Base-by-base conservation (phyloP, 2,113 vertebrate species). In the Percina caprodes region DNA sequence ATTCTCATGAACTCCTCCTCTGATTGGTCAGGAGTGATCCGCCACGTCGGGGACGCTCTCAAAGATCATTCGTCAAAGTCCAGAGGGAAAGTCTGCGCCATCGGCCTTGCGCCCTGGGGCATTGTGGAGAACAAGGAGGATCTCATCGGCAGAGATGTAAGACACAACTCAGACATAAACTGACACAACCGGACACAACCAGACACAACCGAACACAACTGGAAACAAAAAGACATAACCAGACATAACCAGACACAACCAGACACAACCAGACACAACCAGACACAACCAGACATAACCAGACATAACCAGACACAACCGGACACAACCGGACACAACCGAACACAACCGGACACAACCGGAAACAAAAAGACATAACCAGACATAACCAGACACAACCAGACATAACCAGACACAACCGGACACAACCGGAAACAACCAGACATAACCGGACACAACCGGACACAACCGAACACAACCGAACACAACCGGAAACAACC, bases 31-130 rank as follows among this genome's bases (percentile, higher is more conserved):
- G 98, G 98, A 85, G 97, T 98, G 66, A 96, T 99, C 91, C 97
- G 97, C 16, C 98, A 99, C 12, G 98, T 99, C 51, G 98, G 98
- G 82, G 98, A 99, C 49, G 98, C 98, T 76, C 93, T 99, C 91
- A 99, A 99, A 93, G 98, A 99, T 62, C 98, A 99, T 77, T 98
- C 97, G 23, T 99, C 98, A 66, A 99, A 98, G 93, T 99, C 98
- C 89, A 95, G 98, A 93, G 98, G 98, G 48, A 97, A 96, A 23
- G 96, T 99, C 51, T 99, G 96, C 83, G 97, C 98, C 12, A 95
- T 99, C 39, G 98, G 98, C 78, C 97, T 99, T 10, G 97, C 98
- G 52, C 98, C 98, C 0, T 99, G 98, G 98, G 98, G 98, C 69
- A 99, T 99, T 61, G 95, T 99, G 54, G 97, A 99, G 83, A 99